A percentile compares a stretch with the other conserved stretches of the same genome.
Conservation (phyloP, 2,888 invertebrate species). For the Reticulitermes lucifugus region DNA sequence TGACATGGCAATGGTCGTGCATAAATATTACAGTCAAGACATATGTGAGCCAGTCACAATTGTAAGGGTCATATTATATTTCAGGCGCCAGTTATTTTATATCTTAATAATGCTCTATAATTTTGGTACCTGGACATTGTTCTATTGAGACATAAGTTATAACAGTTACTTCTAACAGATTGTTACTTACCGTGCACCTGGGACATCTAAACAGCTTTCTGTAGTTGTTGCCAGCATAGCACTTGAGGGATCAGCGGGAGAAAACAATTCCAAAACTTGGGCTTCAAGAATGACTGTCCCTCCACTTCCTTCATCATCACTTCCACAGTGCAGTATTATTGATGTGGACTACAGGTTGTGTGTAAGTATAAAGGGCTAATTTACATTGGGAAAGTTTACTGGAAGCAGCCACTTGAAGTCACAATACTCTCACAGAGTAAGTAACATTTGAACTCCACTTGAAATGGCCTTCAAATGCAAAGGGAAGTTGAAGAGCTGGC, state of each 20-base stretch:
- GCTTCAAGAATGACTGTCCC: conserved; percentile 75
- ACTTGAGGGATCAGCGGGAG: conserved; percentile 72
- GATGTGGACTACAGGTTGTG: conserved; percentile 79
- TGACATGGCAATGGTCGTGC: neutral
- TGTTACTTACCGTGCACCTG: conserved; percentile 74
- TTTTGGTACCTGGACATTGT: no score
- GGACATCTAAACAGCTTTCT: conserved; percentile 69
- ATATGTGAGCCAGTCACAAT: no score
- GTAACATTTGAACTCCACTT: no score
- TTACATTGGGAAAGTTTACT: no score
- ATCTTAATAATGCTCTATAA: no score
- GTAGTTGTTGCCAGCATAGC: conserved; percentile 72
- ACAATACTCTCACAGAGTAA: no score
- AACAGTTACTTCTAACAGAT: conserved; percentile 62
- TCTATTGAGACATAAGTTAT: no score
- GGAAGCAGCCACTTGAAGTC: no score
- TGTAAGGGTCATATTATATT: no score
- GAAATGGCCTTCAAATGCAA: no score
- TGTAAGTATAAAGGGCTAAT: conserved; percentile 62
- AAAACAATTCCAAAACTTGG: conserved; percentile 72
- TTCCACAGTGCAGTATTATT: conserved; percentile 79
- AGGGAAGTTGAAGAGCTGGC: no score
- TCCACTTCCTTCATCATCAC: conserved; percentile 72
- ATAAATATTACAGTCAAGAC: neutral
- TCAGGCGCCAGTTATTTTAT: no score